A percentile compares a stretch with the other conserved stretches of the same genome.
Evolutionary conservation across 2,888 invertebrate genomes (phyloP).

Genomic region (Tortricodes alternella): DNA sequence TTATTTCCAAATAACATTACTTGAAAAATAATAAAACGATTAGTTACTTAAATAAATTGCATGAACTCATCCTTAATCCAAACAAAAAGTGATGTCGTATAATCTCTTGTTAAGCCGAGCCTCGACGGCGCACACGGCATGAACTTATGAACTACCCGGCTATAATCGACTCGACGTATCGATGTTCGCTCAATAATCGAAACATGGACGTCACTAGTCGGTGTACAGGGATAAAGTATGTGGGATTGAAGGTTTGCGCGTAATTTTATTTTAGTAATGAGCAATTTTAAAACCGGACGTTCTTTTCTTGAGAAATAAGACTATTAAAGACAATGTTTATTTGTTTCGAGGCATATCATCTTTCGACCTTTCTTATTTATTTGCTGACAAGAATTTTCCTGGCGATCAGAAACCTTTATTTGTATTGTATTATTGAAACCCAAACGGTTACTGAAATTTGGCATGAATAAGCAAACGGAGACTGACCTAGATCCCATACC

Average conservation of each 20-base stretch:
- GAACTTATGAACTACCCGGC: constrained; percentile 56
- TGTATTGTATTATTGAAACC: too few species aligned
- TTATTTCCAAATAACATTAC: too few species aligned
- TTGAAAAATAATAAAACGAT: too few species aligned
- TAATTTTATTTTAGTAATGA: constrained; percentile 1
- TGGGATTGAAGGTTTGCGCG: constrained; percentile 19
- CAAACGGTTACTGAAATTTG: too few species aligned
- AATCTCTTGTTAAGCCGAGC: constrained; percentile 53
- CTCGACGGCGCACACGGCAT: constrained; percentile 45
- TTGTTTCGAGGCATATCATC: too few species aligned
- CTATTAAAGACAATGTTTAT: too few species aligned
- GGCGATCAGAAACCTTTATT: too few species aligned
- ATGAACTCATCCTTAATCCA: constrained; percentile 45
- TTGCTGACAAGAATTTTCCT: too few species aligned
- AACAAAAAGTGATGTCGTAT: constrained; percentile 59
- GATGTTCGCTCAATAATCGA: constrained; percentile 71
- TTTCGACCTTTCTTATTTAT: too few species aligned
- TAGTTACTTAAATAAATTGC: constrained; percentile 34
- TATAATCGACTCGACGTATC: constrained; percentile 73
- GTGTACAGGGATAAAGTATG: constrained; percentile 29
- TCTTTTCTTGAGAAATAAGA: background rate
- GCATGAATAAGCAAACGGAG: too few species aligned
- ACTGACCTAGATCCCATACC: too few species aligned
- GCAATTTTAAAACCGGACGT: background rate
- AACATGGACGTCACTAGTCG: constrained; percentile 55